Evolutionary conservation across 1,140 invertebrate genomes (phyloP).

Genomic region (Babylonia areolata): DNA sequence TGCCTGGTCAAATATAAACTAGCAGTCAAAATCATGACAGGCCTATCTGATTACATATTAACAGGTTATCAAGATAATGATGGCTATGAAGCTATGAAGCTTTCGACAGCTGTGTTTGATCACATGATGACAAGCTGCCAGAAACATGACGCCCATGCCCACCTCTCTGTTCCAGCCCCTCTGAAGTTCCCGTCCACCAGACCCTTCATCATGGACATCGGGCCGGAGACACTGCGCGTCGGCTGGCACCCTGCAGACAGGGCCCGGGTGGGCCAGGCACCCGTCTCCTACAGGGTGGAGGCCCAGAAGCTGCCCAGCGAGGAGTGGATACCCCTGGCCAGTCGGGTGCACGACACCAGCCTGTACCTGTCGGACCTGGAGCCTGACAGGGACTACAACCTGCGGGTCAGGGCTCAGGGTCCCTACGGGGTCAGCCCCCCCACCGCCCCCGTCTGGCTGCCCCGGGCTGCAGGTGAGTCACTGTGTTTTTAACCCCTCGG

Average conservation of each 20-base stretch:
- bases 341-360: slow-evolving; percentile 59
- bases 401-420: slow-evolving; percentile 70
- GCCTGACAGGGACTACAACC: slow-evolving; percentile 65
- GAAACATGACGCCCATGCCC: no score
- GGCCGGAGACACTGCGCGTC: slow-evolving; percentile 65
- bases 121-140: no score
- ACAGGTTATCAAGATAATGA: no score
- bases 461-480: slow-evolving; percentile 64
- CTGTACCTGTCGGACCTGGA: slow-evolving; percentile 65
- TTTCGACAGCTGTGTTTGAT: no score
- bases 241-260: slow-evolving; percentile 66
- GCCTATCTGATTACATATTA: no score
- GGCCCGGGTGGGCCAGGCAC: slow-evolving; percentile 37
- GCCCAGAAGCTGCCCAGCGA: slow-evolving; percentile 65
- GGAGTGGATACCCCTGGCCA: slow-evolving; percentile 67
- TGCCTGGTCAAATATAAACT: no score
- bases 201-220: slow-evolving; percentile 67
- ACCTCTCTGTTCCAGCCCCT: slow-evolving; percentile 45
- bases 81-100: no score
- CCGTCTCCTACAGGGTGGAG: slow-evolving; percentile 67
- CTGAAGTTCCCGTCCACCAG: slow-evolving; percentile 62
- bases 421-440: slow-evolving; percentile 70
- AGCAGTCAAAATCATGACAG: no score
- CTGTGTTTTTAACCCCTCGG: background rate
- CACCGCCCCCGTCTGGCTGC: slow-evolving; percentile 66